phyloP scores from a whole-genome alignment of 2,888 invertebrate species.

The Tillus elongatus region DNA sequence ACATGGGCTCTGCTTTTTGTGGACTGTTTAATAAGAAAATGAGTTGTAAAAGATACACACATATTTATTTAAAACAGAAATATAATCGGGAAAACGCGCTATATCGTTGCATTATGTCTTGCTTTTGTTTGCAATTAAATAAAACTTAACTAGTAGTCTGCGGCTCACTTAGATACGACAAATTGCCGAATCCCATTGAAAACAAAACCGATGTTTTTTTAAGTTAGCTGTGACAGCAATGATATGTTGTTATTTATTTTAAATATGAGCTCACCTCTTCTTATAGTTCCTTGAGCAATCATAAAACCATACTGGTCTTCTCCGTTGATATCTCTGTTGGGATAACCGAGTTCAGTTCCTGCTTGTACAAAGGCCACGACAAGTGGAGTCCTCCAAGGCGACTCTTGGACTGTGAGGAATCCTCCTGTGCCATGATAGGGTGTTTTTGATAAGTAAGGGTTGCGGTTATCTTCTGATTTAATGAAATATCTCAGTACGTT shows the following conservation, averaged over 20 bases:
- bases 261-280: conserved; percentile 56
- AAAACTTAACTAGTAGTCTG: no score
- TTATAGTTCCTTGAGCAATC: conserved; percentile 76
- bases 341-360: conserved; percentile 74
- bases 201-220: no score
- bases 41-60: no score
- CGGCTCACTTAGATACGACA: no score
- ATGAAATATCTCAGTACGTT: conserved; percentile 81
- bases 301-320: conserved; percentile 72
- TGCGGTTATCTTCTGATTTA: conserved; percentile 81
- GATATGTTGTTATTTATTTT: not conserved
- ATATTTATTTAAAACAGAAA: no score
- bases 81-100: no score
- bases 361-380: conserved; percentile 77
- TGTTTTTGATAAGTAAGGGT: conserved; percentile 67
- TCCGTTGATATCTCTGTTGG: conserved; percentile 74
- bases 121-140: no score
- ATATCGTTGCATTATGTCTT: no score
- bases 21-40: no score
- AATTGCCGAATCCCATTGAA: no score
- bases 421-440: conserved; percentile 66
- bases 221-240: no score
- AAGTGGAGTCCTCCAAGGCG: conserved; percentile 75
- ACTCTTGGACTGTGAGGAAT: conserved; percentile 65
- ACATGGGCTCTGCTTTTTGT: no score